Evolutionary conservation across 2,888 invertebrate species (phyloP), one percentile per base, ranked within the genome.

Genomic region (Lordiphosa andalusiaca): DNA sequence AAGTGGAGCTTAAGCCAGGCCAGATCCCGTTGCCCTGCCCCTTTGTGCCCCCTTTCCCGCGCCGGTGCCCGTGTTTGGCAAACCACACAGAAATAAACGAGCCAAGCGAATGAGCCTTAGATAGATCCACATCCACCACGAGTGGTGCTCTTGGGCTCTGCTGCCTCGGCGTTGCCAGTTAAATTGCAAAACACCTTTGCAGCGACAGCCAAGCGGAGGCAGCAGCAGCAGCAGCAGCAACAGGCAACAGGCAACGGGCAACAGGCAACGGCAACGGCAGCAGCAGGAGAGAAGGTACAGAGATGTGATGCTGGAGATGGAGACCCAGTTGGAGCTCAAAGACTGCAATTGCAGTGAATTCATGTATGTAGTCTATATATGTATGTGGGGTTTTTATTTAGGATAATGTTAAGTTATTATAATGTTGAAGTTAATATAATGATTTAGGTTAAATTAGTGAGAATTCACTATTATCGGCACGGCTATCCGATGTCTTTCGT

Each of bases 181-280:
- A 83, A 81, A 81, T 84, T 81, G 81, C 84, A 84, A 81, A 84
- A 81, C 84, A 81, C 84, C 81, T 81, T 81, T 81, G 71, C 75
- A 80, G 80, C 83, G 72, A 76, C 73, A 82, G 76, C 69, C 55
- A 60, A 47, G 40, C 41, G 33, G 30, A 33, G 41, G 44, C 16
- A 42, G 56, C 25, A 55, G 42, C 36, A 10, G 47, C 40, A 42
- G 5, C 37, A 21, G 35, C 37, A 19, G 38, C 30, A 51, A 36
- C 23, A 7, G 30, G 42, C 40, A 44, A 6, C 30, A n/a, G 13
- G 39, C 38, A n/a, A 25, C 41, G 13, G 38, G 38, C 30, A 51
- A 36, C 23, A 7, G 30, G 42, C 40, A 44, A 6, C 30, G 13
- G 39, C 38, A n/a, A 25, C 41, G 13, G 38, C 46, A 33, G 7